phyloP scores from a whole-genome alignment of 2,888 invertebrate species.

The Anorthoa munda region DNA sequence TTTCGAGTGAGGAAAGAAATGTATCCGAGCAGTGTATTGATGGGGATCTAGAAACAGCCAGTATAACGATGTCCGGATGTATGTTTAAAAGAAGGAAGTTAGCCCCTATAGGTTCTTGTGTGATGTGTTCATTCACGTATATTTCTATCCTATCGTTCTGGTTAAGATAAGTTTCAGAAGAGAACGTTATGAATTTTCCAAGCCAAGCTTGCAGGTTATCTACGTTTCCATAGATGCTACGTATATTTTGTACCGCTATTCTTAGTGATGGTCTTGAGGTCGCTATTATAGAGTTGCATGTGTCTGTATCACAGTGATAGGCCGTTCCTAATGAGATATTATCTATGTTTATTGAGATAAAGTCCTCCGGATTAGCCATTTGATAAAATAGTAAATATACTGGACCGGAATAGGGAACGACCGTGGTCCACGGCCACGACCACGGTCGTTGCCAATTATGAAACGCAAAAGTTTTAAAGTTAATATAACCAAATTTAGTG shows the following conservation, averaged over 20 bases:
- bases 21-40: too few relatives aligned
- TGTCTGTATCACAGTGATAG: constrained; percentile 11
- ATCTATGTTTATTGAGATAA: constrained; percentile 6
- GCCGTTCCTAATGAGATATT: constrained; percentile 2
- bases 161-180: not conserved
- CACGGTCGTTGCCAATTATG: too few relatives aligned
- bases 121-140: too few relatives aligned
- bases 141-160: not conserved
- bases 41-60: too few relatives aligned
- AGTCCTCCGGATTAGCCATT: not conserved
- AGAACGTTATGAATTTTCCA: not conserved
- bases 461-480: too few relatives aligned
- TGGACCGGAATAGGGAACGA: too few relatives aligned
- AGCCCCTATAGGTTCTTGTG: not conserved
- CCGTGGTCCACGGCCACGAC: too few relatives aligned
- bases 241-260: constrained; percentile 4
- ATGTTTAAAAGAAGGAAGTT: too few relatives aligned
- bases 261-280: not conserved
- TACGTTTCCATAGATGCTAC: not conserved
- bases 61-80: too few relatives aligned
- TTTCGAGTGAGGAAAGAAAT: too few relatives aligned
- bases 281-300: not conserved
- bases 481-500: too few relatives aligned
- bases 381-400: too few relatives aligned
- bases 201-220: not conserved